Evolutionary conservation across 2,888 invertebrate genomes (phyloP).

Genomic region (Eretmocerus hayati): DNA sequence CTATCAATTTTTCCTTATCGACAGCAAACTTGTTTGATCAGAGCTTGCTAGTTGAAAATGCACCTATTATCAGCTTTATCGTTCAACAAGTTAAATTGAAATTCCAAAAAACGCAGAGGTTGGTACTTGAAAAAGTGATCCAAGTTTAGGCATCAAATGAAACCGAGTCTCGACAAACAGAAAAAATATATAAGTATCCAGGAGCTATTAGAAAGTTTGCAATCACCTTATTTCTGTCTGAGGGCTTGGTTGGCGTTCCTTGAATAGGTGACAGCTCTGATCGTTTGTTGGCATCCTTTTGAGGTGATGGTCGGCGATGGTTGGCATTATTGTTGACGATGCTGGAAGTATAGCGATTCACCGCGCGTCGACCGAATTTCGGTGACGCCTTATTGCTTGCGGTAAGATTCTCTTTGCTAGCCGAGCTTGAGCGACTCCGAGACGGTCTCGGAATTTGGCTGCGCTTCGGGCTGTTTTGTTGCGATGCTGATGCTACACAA

Average conservation of each 20-base stretch:
- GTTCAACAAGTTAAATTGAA: too few species aligned
- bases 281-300: conserved; percentile 9
- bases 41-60: too few species aligned
- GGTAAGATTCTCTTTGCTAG: conserved; percentile 32
- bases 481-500: conserved; percentile 40
- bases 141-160: too few species aligned
- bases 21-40: too few species aligned
- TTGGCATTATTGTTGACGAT: conserved; percentile 2
- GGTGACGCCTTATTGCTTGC: conserved; percentile 27
- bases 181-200: too few species aligned
- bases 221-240: conserved; percentile 2
- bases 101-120: too few species aligned
- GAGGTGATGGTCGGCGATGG: neutral
- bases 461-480: conserved; percentile 41
- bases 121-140: too few species aligned
- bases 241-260: conserved; percentile 37
- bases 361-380: conserved; percentile 32
- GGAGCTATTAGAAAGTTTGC: too few species aligned
- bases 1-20: too few species aligned
- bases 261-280: conserved; percentile 38
- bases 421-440: conserved; percentile 35
- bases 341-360: conserved; percentile 18
- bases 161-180: too few species aligned
- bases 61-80: too few species aligned
- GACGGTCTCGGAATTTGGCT: conserved; percentile 41